Conservation (phyloP, 2,888 invertebrate species). For the Parascotia fuliginaria region DNA sequence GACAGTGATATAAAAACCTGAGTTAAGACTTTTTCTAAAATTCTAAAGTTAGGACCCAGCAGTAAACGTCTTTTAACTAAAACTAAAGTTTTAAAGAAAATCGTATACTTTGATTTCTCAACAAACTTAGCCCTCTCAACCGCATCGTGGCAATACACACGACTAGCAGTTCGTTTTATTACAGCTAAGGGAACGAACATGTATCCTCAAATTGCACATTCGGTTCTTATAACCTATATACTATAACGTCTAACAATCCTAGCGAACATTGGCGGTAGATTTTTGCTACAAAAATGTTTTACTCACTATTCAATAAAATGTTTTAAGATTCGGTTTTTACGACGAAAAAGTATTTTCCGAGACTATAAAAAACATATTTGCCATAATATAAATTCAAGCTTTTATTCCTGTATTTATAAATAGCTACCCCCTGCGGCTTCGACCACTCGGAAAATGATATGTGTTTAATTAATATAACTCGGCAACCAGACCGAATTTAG, state of each 20-base stretch:
- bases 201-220: conserved; percentile 46
- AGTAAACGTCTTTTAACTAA: not conserved
- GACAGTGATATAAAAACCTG: too few relatives aligned
- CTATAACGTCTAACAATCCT: conserved; percentile 29
- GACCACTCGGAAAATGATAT: too few relatives aligned
- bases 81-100: not conserved
- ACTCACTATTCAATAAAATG: not conserved
- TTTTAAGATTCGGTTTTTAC: not conserved
- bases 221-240: conserved; percentile 33
- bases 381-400: too few relatives aligned
- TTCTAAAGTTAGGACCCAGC: too few relatives aligned
- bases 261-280: conserved; percentile 32
- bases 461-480: too few relatives aligned
- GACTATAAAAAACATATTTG: too few relatives aligned
- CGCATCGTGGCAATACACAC: not conserved
- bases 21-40: too few relatives aligned
- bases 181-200: conserved; percentile 33
- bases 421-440: too few relatives aligned
- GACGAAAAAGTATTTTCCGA: too few relatives aligned
- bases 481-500: too few relatives aligned
- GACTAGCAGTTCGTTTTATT: conserved; percentile 38
- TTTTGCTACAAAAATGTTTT: not conserved
- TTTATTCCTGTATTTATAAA: too few relatives aligned
- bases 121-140: conserved; percentile 15
- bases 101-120: not conserved